phyloP scores from a whole-genome alignment of 2,888 invertebrate species.

The Deilephila elpenor region DNA sequence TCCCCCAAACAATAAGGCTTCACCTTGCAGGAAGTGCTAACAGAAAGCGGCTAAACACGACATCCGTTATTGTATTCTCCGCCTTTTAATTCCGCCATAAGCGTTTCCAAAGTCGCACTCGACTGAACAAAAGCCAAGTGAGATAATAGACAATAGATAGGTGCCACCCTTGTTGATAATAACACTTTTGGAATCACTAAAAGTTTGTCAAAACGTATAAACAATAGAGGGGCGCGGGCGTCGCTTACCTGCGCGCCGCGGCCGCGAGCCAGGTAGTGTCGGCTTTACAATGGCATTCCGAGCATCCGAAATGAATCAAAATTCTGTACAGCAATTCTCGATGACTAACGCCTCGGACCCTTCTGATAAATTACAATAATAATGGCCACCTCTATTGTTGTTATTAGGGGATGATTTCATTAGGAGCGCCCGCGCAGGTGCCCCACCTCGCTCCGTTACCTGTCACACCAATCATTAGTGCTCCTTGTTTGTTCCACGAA shows the following conservation, averaged over 20 bases:
- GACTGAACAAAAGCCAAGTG: constrained; percentile 51
- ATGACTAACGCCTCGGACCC: constrained; percentile 65
- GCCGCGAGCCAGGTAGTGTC: constrained; percentile 65
- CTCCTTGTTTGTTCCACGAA: constrained; percentile 39
- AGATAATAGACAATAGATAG: constrained; percentile 55
- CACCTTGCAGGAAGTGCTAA: constrained; percentile 60
- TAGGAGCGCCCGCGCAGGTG: constrained; percentile 69
- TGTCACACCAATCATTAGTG: constrained; percentile 60
- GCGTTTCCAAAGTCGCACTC: constrained; percentile 37
- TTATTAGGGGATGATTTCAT: constrained; percentile 79
- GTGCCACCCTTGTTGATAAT: constrained; percentile 73
- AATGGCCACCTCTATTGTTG: constrained; percentile 71
- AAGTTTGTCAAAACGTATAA: constrained; percentile 78
- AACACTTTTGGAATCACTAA: constrained; percentile 65
- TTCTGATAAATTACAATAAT: constrained; percentile 76
- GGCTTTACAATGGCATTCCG: constrained; percentile 81
- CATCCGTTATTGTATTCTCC: constrained; percentile 61
- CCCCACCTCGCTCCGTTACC: constrained; percentile 51
- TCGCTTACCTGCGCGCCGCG: constrained; percentile 58
- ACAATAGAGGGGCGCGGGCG: constrained; percentile 57
- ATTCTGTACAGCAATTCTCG: constrained; percentile 64
- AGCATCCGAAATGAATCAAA: constrained; percentile 81
- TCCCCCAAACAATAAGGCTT: constrained; percentile 51
- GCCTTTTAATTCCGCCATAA: constrained; percentile 42
- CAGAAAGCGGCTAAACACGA: constrained; percentile 46